phyloP scores from a whole-genome alignment of 23 tunicate species.

The Clavelina lepadiformis region DNA sequence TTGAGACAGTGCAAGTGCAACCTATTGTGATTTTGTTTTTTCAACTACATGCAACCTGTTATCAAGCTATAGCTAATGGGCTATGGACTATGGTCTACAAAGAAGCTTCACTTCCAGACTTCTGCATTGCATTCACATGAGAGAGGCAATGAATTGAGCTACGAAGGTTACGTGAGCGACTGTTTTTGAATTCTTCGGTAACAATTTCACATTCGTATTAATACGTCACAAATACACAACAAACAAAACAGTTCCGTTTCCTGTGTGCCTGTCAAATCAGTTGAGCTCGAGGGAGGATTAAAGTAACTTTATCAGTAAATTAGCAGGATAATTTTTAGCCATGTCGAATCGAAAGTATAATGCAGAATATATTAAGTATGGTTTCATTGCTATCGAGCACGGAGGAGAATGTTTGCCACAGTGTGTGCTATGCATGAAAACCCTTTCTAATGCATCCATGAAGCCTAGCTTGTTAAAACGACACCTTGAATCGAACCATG shows the following conservation, averaged over 20 bases:
- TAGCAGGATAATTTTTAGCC: conserved; percentile 19
- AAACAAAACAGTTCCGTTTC: conserved; percentile 14
- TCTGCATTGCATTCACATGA: too few species aligned
- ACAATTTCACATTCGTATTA: conserved; percentile 15
- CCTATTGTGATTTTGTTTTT: too few species aligned
- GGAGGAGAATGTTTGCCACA: conserved; percentile 42
- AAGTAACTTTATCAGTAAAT: conserved; percentile 24
- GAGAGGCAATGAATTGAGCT: too few species aligned
- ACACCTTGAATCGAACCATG: conserved; percentile 32
- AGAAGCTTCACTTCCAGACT: too few species aligned
- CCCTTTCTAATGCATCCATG: conserved; percentile 9
- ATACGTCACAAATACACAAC: conserved; percentile 15
- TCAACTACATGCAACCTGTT: too few species aligned
- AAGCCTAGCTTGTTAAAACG: conserved; percentile 21
- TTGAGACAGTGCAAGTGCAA: too few species aligned
- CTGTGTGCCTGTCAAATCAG: conserved; percentile 13
- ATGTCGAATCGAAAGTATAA: conserved; percentile 32
- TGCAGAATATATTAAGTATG: conserved; percentile 31
- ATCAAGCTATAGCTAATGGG: too few species aligned
- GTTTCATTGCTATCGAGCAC: conserved; percentile 35
- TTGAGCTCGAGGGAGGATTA: conserved; percentile 7
- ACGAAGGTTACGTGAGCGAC: too few species aligned
- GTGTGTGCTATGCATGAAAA: conserved; percentile 13
- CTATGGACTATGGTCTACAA: too few species aligned
- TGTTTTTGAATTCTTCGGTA: conserved; percentile 13